Base-by-base conservation (phyloP, 2,888 invertebrate species). In the Sminthurinus aureus region DNA sequence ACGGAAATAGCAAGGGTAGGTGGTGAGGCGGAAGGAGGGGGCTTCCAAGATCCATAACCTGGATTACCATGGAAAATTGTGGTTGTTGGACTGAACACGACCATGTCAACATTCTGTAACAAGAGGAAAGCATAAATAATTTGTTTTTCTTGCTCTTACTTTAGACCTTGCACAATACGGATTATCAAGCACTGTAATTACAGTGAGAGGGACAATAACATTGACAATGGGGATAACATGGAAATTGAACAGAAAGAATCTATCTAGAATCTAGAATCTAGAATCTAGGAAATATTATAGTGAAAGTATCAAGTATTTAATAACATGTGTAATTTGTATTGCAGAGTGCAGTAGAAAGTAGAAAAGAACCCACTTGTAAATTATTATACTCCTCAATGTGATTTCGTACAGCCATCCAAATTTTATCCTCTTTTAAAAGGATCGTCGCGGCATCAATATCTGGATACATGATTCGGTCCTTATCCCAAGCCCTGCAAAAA, bases 391-490 rank as follows among this genome's bases (percentile, higher is more conserved):
- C 90, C 67, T 91, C 90, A 82, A 91, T 90, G 83, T 91, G 90
- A 84, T 89, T 90, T 89, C 89, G 91, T 0, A 92, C 92, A 71
- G 91, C 91, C 50, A 90, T 89, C 93, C 93, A 93, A 51, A 93
- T 90, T 90, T 92, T 90, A 74, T 91, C 91, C 18, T 91, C 91
- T 22, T 89, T 87, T 12, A 92, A 88, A 4, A 94, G 89, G 76
- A 91, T 90, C 0, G 92, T 92, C 0, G 91, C 93, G 6, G 91
- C 91, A 81, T 93, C 92, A 83, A 94, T 94, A 88, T 94, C 93
- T 0, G 93, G 93, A 0, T 93, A 91, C 93, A 94, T 93, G 89
- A 91, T 93, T 6, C 94, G 91, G 89, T 94, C 94, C 86, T 92
- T 92, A 83, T 92, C 92, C 91, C 93, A 92, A 8, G 93, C 91